Percentiles rank a stretch among this genome's conserved stretches.
Evolutionary conservation across 2,113 vertebrate genomes (phyloP).

Genomic region (Xerus inauris): DNA sequence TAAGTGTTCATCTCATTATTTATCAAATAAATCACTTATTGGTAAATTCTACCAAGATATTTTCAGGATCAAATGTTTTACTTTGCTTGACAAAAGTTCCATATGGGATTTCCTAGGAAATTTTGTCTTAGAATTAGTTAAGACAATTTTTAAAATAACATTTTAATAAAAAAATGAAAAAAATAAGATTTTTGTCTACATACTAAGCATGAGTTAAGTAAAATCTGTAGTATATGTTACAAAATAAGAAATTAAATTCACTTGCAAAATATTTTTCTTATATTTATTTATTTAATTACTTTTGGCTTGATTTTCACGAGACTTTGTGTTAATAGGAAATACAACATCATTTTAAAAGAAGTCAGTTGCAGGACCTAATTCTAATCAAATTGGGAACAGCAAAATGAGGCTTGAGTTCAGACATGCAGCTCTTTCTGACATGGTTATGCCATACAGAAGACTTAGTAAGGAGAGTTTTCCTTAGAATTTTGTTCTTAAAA

Average conservation of each 20-base stretch:
- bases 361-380: not conserved
- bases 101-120: not conserved
- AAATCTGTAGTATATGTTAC: not conserved
- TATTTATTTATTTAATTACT: not conserved
- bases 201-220: not conserved
- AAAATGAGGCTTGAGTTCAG: not conserved
- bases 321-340: not conserved
- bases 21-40: not conserved
- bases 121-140: not conserved
- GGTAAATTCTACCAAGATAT: not conserved
- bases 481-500: not conserved
- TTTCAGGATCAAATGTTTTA: not conserved
- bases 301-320: not conserved
- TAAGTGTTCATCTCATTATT: not conserved
- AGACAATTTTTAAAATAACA: conserved; percentile 5
- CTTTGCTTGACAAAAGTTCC: conserved; percentile 2
- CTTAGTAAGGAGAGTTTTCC: not conserved
- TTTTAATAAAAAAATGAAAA: conserved; percentile 20
- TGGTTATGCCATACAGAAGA: not conserved
- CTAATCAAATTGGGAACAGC: not conserved
- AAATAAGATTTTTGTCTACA: not conserved
- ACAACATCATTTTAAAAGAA: not conserved
- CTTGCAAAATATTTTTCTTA: conserved; percentile 13
- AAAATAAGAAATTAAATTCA: not conserved
- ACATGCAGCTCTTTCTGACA: not conserved